Base-by-base conservation (phyloP, 2,888 invertebrate species). In the Tetranychus piercei region DNA sequence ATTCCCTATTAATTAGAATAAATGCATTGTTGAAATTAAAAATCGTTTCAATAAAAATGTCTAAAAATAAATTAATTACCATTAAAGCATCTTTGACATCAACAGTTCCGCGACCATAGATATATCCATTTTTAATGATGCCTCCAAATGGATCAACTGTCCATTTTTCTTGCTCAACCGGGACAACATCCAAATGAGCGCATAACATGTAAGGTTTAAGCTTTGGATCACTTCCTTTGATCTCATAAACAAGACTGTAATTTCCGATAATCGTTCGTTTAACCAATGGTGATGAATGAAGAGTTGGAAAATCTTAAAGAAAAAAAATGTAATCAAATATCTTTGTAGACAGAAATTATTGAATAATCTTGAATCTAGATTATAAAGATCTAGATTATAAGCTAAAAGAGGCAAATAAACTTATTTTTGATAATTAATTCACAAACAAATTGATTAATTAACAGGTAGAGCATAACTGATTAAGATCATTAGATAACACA, bases 141-240 rank as follows among this genome's bases (percentile, higher is more conserved):
- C 83, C 85, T 72, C 79, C 80, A 78, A 85, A 85, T 11, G 85
- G 85, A 20, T 81, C 81, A 43, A 80, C 80, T 74, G 80, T 79
- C 81, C 82, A 81, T 11, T 78, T 77, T 9, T 77, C 79, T 67
- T 79, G 77, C 55, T 80, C 79, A 70, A 78, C 82, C 43, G 85
- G 85, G 1, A 85, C 85, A 20, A 85, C 85, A 80, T 85, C 85
- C 73, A 85, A 78, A 79, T 85, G 85, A 55, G 83, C 82, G 77
- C 82, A 81, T 74, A 85, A 79, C 76, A 85, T 77, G 79, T 84
- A 85, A 1, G 85, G 84, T 67, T 80, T 81, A 44, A 83, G 80
- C 0, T 77, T 77, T 23, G 78, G 11, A 78, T 83, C 80, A 23
- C 78, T 79, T 64, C 84, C 85, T 76, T 80, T 77, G 44, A 85